Conservation (phyloP, 2,797 vertebrate genomes). For the Aulostomus chinensis region DNA sequence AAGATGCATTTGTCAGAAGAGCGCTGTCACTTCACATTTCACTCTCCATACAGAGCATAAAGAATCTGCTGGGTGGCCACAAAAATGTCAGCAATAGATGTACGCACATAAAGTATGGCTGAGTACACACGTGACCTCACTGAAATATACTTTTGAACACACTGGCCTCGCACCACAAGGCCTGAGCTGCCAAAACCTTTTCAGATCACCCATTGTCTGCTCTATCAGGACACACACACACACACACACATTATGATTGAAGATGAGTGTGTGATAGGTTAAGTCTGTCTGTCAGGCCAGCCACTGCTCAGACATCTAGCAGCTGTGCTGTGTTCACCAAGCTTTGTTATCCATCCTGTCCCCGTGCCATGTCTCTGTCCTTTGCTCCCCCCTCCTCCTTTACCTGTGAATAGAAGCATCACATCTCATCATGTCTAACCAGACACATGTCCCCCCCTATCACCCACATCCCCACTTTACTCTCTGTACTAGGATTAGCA, state of each 20-base stretch:
- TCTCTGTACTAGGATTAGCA: neutral
- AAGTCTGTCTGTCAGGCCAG: conserved; percentile 2
- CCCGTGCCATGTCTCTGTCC: neutral
- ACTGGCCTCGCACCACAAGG: conserved; percentile 27
- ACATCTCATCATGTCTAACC: conserved; percentile 62
- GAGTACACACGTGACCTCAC: neutral
- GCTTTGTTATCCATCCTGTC: conserved; percentile 10
- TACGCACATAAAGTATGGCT: neutral
- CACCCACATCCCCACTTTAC: neutral
- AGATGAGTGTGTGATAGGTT: conserved; percentile 16
- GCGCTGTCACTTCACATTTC: conserved; percentile 22
- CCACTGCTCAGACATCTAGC: neutral
- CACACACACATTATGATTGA: conserved; percentile 8
- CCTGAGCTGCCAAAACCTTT: conserved; percentile 49
- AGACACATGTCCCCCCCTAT: neutral
- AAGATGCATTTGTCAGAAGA: conserved; percentile 5
- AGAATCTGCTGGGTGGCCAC: neutral
- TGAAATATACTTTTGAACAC: conserved; percentile 43
- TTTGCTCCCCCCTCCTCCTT: neutral
- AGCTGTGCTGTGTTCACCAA: neutral
- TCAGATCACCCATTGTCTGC: conserved; percentile 34
- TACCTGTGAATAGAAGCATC: conserved; percentile 51
- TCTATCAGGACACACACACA: conserved; percentile 1
- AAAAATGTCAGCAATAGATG: neutral
- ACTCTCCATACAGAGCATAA: conserved; percentile 1